A percentile compares a stretch with the other conserved stretches of the same genome.
Evolutionary conservation across 2,888 invertebrate species (phyloP).

Genomic region (Punctoribates punctum): DNA sequence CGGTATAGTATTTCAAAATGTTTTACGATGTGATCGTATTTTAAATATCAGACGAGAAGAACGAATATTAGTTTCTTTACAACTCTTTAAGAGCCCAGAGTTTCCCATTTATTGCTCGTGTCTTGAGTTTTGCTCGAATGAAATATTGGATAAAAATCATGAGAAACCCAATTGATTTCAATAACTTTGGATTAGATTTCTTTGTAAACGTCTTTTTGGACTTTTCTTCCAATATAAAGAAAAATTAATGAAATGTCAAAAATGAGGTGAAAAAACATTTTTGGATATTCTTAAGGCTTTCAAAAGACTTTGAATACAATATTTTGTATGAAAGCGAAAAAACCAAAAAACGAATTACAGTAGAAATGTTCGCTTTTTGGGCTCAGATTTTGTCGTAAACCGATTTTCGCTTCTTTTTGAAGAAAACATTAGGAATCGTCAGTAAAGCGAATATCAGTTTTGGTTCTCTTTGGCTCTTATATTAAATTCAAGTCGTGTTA

Average conservation of each 20-base stretch:
- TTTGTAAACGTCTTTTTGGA: neutral
- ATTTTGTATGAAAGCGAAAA: too few relatives aligned
- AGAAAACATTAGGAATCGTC: neutral
- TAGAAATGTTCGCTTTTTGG: neutral
- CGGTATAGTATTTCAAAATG: neutral
- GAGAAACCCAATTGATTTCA: neutral
- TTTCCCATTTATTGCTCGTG: too few relatives aligned
- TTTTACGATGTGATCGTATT: neutral
- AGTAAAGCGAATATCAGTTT: slow-evolving; percentile 5
- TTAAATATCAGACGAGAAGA: neutral
- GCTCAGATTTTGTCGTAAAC: neutral
- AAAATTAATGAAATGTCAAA: too few relatives aligned
- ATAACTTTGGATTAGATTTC: neutral
- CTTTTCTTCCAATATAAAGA: too few relatives aligned
- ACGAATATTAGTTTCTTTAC: too few relatives aligned
- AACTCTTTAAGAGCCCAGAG: too few relatives aligned
- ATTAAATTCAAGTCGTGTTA: slow-evolving; percentile 19
- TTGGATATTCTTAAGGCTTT: too few relatives aligned
- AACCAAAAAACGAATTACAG: too few relatives aligned
- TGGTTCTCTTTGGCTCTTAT: neutral
- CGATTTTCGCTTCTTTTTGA: neutral
- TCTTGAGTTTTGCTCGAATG: neutral
- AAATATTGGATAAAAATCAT: neutral
- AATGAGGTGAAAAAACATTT: too few relatives aligned
- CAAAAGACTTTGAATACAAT: too few relatives aligned